Evolutionary conservation across 2,797 vertebrate genomes (phyloP), one percentile per base, ranked within the genome.

Genomic region (Ctenopoma multispine): DNA sequence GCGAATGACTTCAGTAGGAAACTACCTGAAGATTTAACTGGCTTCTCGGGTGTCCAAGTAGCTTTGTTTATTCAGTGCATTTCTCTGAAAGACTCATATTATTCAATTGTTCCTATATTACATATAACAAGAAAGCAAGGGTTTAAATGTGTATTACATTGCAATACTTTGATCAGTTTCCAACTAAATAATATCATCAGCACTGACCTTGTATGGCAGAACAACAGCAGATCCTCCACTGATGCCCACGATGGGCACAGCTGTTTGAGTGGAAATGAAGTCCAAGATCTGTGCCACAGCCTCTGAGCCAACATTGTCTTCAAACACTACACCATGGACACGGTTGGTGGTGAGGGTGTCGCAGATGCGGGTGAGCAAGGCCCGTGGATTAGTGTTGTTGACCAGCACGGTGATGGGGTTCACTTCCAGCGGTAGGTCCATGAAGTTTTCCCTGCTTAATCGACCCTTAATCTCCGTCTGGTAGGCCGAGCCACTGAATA

Each of bases 211-310:
- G 6, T 97, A 96, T 1, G 94, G 96, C 83, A 99, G 94, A 73
- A 99, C 97, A 44, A 97, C 95, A 0, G 98, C 95, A 0, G 98
- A 99, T 1, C 97, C 98, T 2, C 98, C 97, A 0, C 97, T 98
- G 93, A 99, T 98, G 73, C 98, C 98, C 88, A 99, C 95, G 31
- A 99, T 95, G 0, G 98, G 98, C 75, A 97, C 95, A 0, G 95
- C 95, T 0, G 97, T 97, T 92, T 98, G 97, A 7, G 96, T 96
- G 55, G 97, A 98, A 86, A 99, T 91, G 88, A 99, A 99, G 92
- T 99, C 98, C 68, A 99, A 90, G 81, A 99, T 98, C 92, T 99
- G 97, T 0, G 97, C 97, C 88, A 99, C 97, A 0, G 97, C 97
- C 90, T 99, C 97, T 0, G 97, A 97, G 71, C 95, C 97, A 0